A percentile compares a stretch with the other conserved stretches of the same genome.
phyloP scores from a whole-genome alignment of 2,113 vertebrate genomes.

The Chaetodon trifascialis region DNA sequence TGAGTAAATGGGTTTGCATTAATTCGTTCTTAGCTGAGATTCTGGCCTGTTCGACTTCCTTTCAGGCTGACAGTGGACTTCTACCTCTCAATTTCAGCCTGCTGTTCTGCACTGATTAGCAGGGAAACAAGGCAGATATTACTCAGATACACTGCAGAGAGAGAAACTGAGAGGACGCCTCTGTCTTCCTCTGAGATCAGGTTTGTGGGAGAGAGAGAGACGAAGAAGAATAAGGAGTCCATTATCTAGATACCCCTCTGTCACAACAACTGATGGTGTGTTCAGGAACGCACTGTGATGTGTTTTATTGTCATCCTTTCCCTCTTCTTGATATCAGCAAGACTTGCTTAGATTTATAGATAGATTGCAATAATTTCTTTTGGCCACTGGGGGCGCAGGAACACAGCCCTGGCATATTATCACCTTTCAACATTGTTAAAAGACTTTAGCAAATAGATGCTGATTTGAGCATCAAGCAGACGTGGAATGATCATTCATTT shows the following conservation, averaged over 20 bases:
- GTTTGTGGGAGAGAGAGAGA: constrained; percentile 18
- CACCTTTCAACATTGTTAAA: neutral
- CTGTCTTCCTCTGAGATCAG: constrained; percentile 16
- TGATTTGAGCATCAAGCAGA: neutral
- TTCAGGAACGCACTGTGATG: constrained; percentile 10
- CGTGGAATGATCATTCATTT: neutral
- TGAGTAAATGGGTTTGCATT: constrained; percentile 40
- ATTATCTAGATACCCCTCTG: constrained; percentile 47
- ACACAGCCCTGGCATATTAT: no score
- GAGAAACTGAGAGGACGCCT: neutral
- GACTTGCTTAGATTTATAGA: neutral
- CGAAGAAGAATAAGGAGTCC: constrained; percentile 1
- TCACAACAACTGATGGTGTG: constrained; percentile 29
- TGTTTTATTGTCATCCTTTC: neutral
- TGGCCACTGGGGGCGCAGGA: neutral
- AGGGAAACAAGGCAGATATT: constrained; percentile 11
- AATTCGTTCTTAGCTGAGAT: constrained; percentile 26
- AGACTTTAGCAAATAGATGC: neutral
- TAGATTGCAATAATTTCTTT: neutral
- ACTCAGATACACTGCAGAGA: neutral
- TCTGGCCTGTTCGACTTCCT: constrained; percentile 20
- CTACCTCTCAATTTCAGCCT: constrained; percentile 9
- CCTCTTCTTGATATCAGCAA: constrained; percentile 1
- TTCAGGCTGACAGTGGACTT: constrained; percentile 11
- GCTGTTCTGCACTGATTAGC: constrained; percentile 39